Percentiles rank a stretch among this genome's conserved stretches.
These are phyloP conservation scores for Hesperophylax magnus DNA, from an alignment of 1,140 invertebrate species.

Conservation along the genomic window DNA sequence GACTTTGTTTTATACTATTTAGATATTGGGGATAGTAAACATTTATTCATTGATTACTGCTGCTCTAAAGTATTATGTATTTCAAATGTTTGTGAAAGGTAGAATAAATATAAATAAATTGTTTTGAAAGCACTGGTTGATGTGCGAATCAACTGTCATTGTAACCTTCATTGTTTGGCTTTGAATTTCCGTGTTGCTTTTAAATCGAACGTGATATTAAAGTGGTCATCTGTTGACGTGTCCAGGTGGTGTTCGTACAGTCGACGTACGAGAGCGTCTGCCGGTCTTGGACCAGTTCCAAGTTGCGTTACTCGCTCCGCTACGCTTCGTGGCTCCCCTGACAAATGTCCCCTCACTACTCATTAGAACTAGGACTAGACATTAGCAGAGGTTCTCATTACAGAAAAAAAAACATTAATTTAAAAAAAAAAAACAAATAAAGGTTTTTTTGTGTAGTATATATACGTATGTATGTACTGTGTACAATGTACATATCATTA, in stretches of 20 bases:
- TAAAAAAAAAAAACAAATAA: too few species aligned
- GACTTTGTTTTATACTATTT: too few species aligned
- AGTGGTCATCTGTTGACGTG: background rate
- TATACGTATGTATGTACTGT: too few species aligned
- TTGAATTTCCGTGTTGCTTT: slow-evolving; percentile 2
- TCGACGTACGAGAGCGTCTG: background rate
- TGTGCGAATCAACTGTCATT: background rate
- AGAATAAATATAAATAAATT: too few species aligned
- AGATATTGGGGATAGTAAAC: too few species aligned
- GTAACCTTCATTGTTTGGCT: background rate
- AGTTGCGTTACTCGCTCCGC: background rate
- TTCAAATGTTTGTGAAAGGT: too few species aligned
- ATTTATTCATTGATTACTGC: too few species aligned
- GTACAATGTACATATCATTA: too few species aligned
- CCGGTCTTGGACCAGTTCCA: slow-evolving; percentile 4
- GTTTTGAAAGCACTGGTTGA: too few species aligned
- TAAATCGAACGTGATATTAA: background rate
- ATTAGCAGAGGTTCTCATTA: background rate
- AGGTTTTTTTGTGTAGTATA: too few species aligned
- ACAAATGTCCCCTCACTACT: background rate
- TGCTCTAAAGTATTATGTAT: too few species aligned
- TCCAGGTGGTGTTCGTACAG: background rate
- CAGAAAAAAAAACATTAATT: too few species aligned
- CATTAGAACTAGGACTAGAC: background rate
- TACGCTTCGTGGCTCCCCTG: background rate